phyloP scores from a whole-genome alignment of 2,797 vertebrate species.

The Pseudochaenichthys georgianus region DNA sequence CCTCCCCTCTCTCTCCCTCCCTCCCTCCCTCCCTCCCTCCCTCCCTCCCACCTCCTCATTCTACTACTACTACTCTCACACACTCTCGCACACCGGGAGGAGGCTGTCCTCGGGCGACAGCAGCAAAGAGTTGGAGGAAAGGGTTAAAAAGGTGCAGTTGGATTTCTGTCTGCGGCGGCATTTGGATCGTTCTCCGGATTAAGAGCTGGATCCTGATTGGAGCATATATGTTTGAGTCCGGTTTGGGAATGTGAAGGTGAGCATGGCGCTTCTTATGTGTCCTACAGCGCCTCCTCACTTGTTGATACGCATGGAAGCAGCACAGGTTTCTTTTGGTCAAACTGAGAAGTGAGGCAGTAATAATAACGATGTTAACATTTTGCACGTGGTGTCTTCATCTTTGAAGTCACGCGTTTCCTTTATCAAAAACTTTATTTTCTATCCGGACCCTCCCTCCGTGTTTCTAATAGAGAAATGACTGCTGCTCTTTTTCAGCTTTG shows the following conservation, averaged over 20 bases:
- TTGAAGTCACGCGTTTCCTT: neutral
- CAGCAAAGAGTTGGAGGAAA: slow-evolving; percentile 43
- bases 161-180: slow-evolving; percentile 43
- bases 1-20: slow-evolving; percentile 25
- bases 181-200: slow-evolving; percentile 33
- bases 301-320: slow-evolving; percentile 51
- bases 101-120: slow-evolving; percentile 50
- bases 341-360: no score
- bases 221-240: slow-evolving; percentile 14
- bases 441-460: neutral
- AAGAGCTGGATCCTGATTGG: slow-evolving; percentile 23
- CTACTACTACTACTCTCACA: slow-evolving; percentile 32
- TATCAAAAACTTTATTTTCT: slow-evolving; percentile 29
- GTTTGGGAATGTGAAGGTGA: slow-evolving; percentile 65
- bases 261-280: slow-evolving; percentile 12
- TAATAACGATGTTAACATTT: no score
- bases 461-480: slow-evolving; percentile 19
- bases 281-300: slow-evolving; percentile 42
- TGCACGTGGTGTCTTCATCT: no score
- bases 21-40: slow-evolving; percentile 3
- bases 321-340: no score
- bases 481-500: slow-evolving; percentile 27
- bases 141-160: slow-evolving; percentile 64
- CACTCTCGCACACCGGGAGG: slow-evolving; percentile 6
- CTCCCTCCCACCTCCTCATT: slow-evolving; percentile 44